These are phyloP conservation scores for Bombus vancouverensis DNA, from an alignment of 1,140 invertebrate genomes.

Conservation along the genomic window DNA sequence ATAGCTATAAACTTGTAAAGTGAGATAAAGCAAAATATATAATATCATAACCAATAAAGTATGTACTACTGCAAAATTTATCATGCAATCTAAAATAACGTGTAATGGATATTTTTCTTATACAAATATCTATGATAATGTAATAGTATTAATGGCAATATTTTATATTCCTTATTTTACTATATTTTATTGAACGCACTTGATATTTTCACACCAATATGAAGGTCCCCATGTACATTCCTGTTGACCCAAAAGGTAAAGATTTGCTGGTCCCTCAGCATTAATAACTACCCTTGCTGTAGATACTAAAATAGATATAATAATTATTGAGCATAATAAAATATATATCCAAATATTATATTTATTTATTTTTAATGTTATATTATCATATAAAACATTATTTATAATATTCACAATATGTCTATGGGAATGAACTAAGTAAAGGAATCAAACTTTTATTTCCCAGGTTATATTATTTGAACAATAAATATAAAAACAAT, in stretches of 20 bases:
- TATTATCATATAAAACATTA: background rate
- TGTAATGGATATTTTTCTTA: background rate
- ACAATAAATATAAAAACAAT: background rate
- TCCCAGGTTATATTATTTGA: too few species aligned
- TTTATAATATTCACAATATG: background rate
- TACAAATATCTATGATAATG: background rate
- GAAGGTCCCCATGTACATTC: conserved; percentile 91
- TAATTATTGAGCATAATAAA: background rate
- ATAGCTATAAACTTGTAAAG: background rate
- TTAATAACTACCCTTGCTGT: conserved; percentile 70
- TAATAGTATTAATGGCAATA: background rate
- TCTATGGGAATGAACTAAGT: background rate
- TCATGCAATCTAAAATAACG: background rate
- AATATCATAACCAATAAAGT: too few species aligned
- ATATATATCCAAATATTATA: background rate
- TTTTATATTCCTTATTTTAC: background rate
- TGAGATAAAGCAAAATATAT: background rate
- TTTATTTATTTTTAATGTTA: background rate
- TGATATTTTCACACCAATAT: conserved; percentile 92
- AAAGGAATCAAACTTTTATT: background rate
- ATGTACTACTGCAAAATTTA: background rate
- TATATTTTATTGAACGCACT: conserved; percentile 82
- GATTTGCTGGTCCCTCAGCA: conserved; percentile 52
- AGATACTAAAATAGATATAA: conserved; percentile 66
- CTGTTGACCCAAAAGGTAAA: conserved; percentile 84